phyloP scores from a whole-genome alignment of 2,113 vertebrate genomes.

The Sylvilagus bachmani region DNA sequence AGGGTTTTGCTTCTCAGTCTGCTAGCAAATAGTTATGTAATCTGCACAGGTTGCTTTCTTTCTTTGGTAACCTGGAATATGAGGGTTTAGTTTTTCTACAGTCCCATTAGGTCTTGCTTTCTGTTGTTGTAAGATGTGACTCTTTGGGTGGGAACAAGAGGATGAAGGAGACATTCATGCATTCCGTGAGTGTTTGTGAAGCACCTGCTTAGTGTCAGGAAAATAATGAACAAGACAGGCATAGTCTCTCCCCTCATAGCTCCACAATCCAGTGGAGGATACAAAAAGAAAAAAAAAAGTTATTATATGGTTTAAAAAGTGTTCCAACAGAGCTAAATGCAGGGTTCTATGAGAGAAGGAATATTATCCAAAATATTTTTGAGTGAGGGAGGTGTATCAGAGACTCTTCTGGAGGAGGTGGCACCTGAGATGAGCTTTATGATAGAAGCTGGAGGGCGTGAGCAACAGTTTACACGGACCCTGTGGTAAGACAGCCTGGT shows the following conservation, averaged over 20 bases:
- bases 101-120: background rate
- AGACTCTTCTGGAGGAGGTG: conserved; percentile 34
- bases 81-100: conserved; percentile 20
- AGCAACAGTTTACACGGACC: background rate
- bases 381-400: background rate
- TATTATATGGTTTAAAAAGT: background rate
- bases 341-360: background rate
- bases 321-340: background rate
- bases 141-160: conserved; percentile 8
- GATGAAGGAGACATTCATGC: conserved; percentile 27
- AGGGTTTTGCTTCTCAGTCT: conserved; percentile 3
- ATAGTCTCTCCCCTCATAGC: background rate
- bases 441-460: background rate
- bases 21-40: background rate
- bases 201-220: background rate
- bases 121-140: conserved; percentile 16
- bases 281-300: background rate
- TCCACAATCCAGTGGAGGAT: background rate
- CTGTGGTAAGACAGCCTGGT: background rate
- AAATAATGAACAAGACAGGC: background rate
- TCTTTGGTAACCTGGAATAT: conserved; percentile 20
- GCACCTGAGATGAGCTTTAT: conserved; percentile 13
- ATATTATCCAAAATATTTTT: conserved; percentile 13
- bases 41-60: background rate
- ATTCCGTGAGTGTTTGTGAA: conserved; percentile 31